Base-by-base conservation (phyloP, 2,113 vertebrate genomes). In the Fulmarus glacialis region DNA sequence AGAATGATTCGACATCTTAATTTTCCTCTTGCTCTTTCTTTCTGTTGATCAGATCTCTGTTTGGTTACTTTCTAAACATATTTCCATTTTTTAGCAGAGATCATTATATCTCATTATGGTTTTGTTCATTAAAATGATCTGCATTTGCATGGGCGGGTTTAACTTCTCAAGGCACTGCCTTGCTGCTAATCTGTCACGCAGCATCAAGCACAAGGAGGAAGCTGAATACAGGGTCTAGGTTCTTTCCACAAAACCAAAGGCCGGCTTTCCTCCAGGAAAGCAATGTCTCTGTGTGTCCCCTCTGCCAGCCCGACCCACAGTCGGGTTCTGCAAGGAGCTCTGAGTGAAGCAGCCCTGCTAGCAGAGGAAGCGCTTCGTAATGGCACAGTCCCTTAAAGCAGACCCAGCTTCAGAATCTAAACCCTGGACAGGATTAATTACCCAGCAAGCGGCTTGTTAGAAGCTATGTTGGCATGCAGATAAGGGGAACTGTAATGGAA, bases 391-490 rank as follows among this genome's bases (percentile, higher is more conserved):
- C 85, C 81, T 97, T 90, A 55, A 90, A 91, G 78, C 73, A 93
- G 80, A 78, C 66, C 34, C 11, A 80, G 89, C 66, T 92, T 96
- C 83, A 59, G 89, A 90, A 98, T 95, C 85, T 85, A 86, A 94
- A 95, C 88, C 38, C 81, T 92, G 85, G 91, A 72, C 78, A 89
- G 93, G 97, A 97, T 95, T 98, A 98, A 98, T 98, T 98, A 98
- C 95, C 92, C 89, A 53, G 95, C 90, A 55, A 96, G 95, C 50
- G 5, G 97, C 97, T 98, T 94, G 97, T 98, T 98, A 98, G 97
- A 97, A 91, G 90, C 93, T 68, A 34, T 72, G 92, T 34, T 97
- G 97, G 98, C 97, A 96, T 48, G 6, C 64, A 96, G 97, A 97
- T 94, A 96, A 98, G 97, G 96, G 40, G 87, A 96, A 77, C 88